Evolutionary conservation across 2,797 vertebrate genomes (phyloP), one percentile per base, ranked within the genome.

Genomic region (Sphenodon punctatus): DNA sequence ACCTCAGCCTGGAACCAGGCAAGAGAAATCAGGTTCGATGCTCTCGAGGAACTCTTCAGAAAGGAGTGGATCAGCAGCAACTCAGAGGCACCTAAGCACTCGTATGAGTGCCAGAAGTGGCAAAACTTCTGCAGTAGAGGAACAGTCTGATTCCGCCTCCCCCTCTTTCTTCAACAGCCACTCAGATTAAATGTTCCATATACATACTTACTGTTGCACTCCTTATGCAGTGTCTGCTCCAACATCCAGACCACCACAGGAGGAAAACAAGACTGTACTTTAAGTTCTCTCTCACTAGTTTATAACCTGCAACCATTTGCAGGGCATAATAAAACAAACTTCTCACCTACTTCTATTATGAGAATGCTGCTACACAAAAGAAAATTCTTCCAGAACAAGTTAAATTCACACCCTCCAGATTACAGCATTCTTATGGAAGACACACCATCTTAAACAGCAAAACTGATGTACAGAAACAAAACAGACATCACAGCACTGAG

Each of bases 1-100:
- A 99, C 99, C 98, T 99, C 99, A 99, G 97, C 95, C 97, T 97
- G 97, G 96, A 96, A 94, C 94, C 95, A 97, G 97, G 98, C 94
- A 95, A 80, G 88, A 90, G 30, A 60, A 85, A 82, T 38, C 3
- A 39, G 10, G n/a, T 64, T 66, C 70, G 88, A 63, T 90, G 82
- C 68, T 72, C 82, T 73, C 77, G 82, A 93, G 58, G 76, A 90
- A 87, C 79, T 91, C 93, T 93, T 95, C 94, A 88, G 78, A 89
- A 92, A 80, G 78, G 63, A 88, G 6, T 3, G 7, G 11, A 76
- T 2, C 8, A 13, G 43, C 11, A 80, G 42, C 23, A 89, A 63
- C 5, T 85, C 67, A 41, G 67, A 88, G 27, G 11, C 36, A 78
- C 4, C 59, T 4, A 71, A 79, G 64, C 7, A 9, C 78, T 86